Evolutionary conservation across 1,140 invertebrate genomes (phyloP), one percentile per base, ranked within the genome.

Genomic region (Zaprionus davidi): DNA sequence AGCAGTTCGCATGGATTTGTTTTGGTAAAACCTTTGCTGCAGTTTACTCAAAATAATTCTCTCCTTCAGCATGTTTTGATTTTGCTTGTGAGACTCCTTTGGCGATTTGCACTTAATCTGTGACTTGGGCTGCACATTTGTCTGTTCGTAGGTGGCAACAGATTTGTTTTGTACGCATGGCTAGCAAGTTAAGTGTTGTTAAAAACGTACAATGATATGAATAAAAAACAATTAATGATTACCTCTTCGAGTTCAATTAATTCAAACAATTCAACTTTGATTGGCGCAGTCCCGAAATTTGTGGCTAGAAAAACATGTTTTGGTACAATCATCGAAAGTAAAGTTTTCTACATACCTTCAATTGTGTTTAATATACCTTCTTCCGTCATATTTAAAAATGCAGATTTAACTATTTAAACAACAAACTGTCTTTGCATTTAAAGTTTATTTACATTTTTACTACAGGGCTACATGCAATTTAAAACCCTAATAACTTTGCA

Each of bases 211-310:
- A 7, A 31, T 7, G 5, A 28, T 28, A 15, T 15, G 2, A n/a
- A n/a, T 15, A 13, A 55, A 56, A 56, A n/a, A 5, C 24, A 51
- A 31, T 2, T 26, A 7, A 5, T 28, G 51, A 20, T 5, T 17
- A 51, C 60, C 26, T 49, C 36, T 49, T 51, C 36, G 26, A 63
- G 11, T 22, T 63, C 36, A 22, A 63, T 51, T 15, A 28, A 17
- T 17, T 77, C 58, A 13, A 22, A 59, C 2, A 57, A 38, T 11
- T 75, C 62, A 13, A 9, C 1, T 9, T 38, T 26, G 1, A 26
- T 56, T 20, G n/a, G 15, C n/a, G 24, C 2, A 63, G 20, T 44
- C 76, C 15, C 49, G 64, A 46, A 60, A 78, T 28, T 71, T 66
- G 22, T 78, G 3, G 17, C 31, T 51, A 5, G 12, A 51, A 51